Conservation (phyloP, 2,113 vertebrate genomes). For the Eudorcas thomsonii region DNA sequence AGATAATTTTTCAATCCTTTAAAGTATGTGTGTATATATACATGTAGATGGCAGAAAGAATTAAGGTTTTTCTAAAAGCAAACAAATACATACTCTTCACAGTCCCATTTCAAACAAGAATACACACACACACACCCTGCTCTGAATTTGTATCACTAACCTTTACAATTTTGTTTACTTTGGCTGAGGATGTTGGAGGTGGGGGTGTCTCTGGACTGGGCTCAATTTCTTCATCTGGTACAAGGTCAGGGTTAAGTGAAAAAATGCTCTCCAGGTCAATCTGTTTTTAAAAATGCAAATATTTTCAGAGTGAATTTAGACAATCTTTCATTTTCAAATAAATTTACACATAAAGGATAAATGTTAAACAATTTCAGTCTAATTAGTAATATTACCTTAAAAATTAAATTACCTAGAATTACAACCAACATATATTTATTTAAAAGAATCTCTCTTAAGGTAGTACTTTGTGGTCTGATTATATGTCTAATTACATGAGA, state of each 20-base stretch:
- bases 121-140: background rate
- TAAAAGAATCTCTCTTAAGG: background rate
- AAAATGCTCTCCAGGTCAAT: conserved; percentile 98
- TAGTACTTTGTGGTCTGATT: background rate
- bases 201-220: conserved; percentile 89
- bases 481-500: background rate
- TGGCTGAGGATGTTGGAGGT: conserved; percentile 85
- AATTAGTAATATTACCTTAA: background rate
- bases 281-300: conserved; percentile 75
- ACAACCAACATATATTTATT: background rate
- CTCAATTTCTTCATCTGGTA: conserved; percentile 92
- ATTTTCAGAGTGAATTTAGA: background rate
- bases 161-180: conserved; percentile 95
- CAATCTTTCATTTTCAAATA: background rate
- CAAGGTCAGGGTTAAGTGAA: conserved; percentile 93
- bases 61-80: background rate
- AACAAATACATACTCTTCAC: background rate
- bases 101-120: background rate
- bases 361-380: background rate
- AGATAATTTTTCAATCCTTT: background rate
- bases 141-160: conserved; percentile 79
- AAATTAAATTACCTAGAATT: conserved; percentile 11
- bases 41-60: background rate
- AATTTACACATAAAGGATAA: background rate
- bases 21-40: background rate